phyloP scores from a whole-genome alignment of 2,797 vertebrate genomes.

The Ctenosaura bakeri region DNA sequence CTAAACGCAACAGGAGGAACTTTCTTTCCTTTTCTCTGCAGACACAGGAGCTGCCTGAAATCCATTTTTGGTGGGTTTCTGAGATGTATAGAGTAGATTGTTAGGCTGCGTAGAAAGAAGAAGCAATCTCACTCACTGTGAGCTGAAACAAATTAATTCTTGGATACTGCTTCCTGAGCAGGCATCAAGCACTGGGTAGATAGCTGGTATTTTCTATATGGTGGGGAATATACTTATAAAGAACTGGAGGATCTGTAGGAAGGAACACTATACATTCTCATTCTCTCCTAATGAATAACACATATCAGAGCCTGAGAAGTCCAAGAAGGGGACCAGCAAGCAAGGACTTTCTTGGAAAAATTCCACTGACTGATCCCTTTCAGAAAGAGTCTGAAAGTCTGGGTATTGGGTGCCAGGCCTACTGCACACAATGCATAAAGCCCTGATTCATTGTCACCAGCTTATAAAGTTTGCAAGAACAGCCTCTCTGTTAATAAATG shows the following conservation, averaged over 20 bases:
- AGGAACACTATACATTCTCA: neutral
- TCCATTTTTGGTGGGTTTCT: no score
- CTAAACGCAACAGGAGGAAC: no score
- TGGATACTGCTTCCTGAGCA: no score
- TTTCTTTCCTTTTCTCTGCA: no score
- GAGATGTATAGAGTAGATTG: no score
- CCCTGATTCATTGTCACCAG: constrained; percentile 10
- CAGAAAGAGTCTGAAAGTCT: neutral
- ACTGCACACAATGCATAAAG: constrained; percentile 14
- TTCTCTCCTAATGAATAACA: neutral
- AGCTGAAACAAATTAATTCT: no score
- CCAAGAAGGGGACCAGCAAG: neutral
- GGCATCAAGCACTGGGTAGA: no score
- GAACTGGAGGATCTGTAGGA: neutral
- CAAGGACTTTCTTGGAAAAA: constrained; percentile 14
- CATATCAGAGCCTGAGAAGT: neutral
- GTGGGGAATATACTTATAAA: neutral
- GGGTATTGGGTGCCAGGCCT: constrained; percentile 33
- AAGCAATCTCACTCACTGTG: no score
- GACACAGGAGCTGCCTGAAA: no score
- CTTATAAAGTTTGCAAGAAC: constrained; percentile 13
- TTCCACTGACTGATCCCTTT: neutral
- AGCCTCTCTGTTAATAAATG: constrained; percentile 10
- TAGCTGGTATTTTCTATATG: neutral
- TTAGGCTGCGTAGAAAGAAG: no score